Evolutionary conservation across 30 jellyfish, hydroid and myxozoan species (phyloP).

Genomic region (Aurelia aurita): DNA sequence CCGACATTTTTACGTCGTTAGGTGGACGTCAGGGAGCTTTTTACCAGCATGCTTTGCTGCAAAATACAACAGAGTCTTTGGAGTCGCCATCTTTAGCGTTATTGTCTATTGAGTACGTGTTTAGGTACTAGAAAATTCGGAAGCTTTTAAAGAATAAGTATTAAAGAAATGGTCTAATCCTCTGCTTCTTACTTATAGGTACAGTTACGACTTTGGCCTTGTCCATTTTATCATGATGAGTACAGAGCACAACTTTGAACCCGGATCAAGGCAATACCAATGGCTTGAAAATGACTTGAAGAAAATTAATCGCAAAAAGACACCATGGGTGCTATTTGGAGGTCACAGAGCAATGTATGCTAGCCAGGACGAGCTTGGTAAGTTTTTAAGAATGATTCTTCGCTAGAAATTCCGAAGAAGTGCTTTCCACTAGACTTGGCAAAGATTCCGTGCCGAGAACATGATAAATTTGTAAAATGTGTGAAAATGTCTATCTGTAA

Average conservation of each 20-base stretch:
- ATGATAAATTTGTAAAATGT: no score
- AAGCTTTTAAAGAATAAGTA: not conserved
- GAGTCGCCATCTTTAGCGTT: no score
- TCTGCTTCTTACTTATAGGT: slow-evolving; percentile 46
- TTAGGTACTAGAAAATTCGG: no score
- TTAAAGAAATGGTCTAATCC: not conserved
- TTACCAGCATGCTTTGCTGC: no score
- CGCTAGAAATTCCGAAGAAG: no score
- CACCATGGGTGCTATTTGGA: slow-evolving; percentile 91
- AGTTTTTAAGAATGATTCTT: not conserved
- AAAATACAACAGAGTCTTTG: no score
- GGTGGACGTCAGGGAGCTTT: no score
- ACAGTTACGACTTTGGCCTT: slow-evolving; percentile 90
- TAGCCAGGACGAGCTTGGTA: slow-evolving; percentile 75
- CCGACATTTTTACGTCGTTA: no score
- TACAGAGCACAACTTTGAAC: slow-evolving; percentile 86
- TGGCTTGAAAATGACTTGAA: slow-evolving; percentile 92
- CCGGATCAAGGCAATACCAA: slow-evolving; percentile 76
- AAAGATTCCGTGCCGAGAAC: no score
- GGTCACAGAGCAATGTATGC: slow-evolving; percentile 94
- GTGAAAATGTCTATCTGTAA: no score
- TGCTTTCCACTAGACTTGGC: no score
- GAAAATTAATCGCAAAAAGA: slow-evolving; percentile 77
- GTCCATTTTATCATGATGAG: slow-evolving; percentile 90
- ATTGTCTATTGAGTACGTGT: no score